Evolutionary conservation across 2,797 vertebrate species (phyloP), one percentile per base, ranked within the genome.

Genomic region (Halcyon chelicuti): DNA sequence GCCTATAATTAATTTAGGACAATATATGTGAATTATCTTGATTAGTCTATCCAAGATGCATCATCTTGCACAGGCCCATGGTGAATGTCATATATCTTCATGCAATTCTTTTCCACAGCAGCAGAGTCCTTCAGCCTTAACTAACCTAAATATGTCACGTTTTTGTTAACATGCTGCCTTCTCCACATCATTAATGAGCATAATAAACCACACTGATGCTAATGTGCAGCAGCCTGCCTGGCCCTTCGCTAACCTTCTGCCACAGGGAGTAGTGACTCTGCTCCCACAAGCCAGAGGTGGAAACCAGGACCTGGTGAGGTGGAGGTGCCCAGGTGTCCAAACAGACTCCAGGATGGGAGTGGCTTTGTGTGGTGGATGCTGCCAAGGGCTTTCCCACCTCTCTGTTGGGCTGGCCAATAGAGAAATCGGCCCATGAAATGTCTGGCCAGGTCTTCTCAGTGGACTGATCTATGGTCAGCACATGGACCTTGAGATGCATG

Each of bases 1-100:
- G 88, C 51, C 83, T 79, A 40, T 94, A 96, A 95, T 95, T 96
- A 96, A 96, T 96, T 94, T 94, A 94, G 88, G 92, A 96, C 95
- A 94, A 95, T 96, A 88, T 90, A 86, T 79, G 86, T 94, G 96
- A 94, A 91, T 95, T 94, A 92, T 94, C 91, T 93, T 95, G 91
- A 96, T 95, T 90, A 94, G 94, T 86, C 90, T 80, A 77, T 94
- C 91, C 77, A 94, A 94, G 84, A 94, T 90, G 94, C 90, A 88
- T 94, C 94, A 86, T 90, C 87, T 94, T 3, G 2, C 68, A 55
- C 9, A 10, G 78, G 87, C 91, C 93, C 76, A 49, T 19, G 60
- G 90, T 90, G 94, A 90, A 91, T 78, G 91, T 86, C 87, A 60
- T 94, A 89, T 78, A 93, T 94, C 87, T 90, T 93, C 0, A 0